phyloP scores from a whole-genome alignment of 2,888 invertebrate species.

The Frankliniella intonsa region DNA sequence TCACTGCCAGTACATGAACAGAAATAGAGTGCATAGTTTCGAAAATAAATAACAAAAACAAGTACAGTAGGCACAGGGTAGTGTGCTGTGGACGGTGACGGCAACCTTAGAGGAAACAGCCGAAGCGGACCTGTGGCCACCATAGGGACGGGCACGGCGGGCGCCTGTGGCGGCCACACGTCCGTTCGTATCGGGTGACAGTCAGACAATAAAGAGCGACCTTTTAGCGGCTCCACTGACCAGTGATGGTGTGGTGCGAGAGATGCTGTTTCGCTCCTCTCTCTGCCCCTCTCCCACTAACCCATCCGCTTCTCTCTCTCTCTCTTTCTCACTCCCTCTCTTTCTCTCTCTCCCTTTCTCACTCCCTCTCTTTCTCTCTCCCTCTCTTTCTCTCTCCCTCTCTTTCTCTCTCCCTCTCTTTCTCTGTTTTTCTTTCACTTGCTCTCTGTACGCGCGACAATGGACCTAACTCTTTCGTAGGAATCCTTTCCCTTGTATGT shows the following conservation, averaged over 20 bases:
- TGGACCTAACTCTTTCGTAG: neutral
- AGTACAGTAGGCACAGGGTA: too few species aligned
- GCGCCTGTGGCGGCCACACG: too few species aligned
- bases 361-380: neutral
- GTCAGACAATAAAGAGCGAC: constrained; percentile 17
- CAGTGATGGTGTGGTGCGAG: neutral
- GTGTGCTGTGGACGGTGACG: too few species aligned
- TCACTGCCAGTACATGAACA: too few species aligned
- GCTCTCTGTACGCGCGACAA: neutral
- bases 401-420: neutral
- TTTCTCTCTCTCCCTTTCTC: neutral
- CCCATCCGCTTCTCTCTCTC: too few species aligned
- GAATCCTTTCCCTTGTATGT: too few species aligned
- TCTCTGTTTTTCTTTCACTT: neutral
- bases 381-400: neutral
- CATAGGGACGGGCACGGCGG: too few species aligned
- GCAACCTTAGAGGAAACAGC: too few species aligned
- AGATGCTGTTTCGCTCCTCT: neutral
- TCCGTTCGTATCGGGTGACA: constrained; percentile 8
- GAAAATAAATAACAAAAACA: too few species aligned
- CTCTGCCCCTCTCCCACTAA: neutral
- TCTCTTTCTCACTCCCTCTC: neutral
- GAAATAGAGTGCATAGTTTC: too few species aligned
- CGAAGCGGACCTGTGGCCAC: too few species aligned
- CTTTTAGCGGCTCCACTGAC: constrained; percentile 18